phyloP scores from a whole-genome alignment of 1,140 invertebrate genomes.

The Saccostrea cuccullata region DNA sequence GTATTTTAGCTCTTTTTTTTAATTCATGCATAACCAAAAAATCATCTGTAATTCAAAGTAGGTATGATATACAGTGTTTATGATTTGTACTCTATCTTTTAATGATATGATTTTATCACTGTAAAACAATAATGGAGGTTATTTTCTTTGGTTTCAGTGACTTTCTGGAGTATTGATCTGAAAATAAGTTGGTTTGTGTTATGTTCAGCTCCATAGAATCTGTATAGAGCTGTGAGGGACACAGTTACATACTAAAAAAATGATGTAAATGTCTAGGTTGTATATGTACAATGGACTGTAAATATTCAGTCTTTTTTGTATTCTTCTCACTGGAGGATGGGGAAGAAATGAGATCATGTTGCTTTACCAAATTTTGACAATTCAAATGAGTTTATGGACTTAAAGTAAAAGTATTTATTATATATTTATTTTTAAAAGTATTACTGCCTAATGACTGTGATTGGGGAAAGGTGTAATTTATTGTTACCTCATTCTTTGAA shows the following conservation, averaged over 20 bases:
- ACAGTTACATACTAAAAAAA: too few relatives aligned
- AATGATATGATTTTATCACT: neutral
- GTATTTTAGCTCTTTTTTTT: neutral
- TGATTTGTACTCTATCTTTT: neutral
- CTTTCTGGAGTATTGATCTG: slow-evolving; percentile 18
- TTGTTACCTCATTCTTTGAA: neutral
- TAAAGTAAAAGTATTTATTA: too few relatives aligned
- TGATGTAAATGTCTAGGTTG: neutral
- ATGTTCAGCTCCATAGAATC: neutral
- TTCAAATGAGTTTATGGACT: too few relatives aligned
- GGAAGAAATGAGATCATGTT: too few relatives aligned
- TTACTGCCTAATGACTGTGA: slow-evolving; percentile 12
- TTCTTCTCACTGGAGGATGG: too few relatives aligned
- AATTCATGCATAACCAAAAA: neutral
- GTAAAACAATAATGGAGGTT: neutral
- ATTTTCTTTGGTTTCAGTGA: slow-evolving; percentile 24
- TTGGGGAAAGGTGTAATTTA: slow-evolving; percentile 15
- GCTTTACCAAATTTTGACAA: too few relatives aligned
- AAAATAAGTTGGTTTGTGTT: neutral
- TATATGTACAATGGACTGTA: neutral
- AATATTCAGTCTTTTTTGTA: too few relatives aligned
- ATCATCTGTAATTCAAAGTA: neutral
- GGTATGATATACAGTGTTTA: neutral
- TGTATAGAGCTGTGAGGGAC: too few relatives aligned
- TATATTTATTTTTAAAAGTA: too few relatives aligned